Evolutionary conservation across 2,113 vertebrate species (phyloP).

Genomic region (Elanus axillaris): DNA sequence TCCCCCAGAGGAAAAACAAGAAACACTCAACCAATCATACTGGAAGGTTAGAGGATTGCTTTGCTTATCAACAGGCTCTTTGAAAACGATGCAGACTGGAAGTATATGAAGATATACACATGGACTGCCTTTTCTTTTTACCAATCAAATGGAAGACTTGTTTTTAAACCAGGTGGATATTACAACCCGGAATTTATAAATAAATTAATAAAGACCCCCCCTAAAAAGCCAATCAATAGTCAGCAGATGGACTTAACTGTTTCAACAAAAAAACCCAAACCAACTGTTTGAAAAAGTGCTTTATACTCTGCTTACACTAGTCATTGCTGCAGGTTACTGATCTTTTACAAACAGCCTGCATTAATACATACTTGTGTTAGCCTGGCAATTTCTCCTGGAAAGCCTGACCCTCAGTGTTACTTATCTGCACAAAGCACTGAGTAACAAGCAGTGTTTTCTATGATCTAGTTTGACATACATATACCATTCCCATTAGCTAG

Average conservation of each 20-base stretch:
- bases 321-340: conserved; percentile 32
- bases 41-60: not conserved
- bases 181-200: conserved; percentile 42
- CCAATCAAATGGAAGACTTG: not conserved
- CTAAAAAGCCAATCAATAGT: conserved; percentile 41
- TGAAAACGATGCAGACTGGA: not conserved
- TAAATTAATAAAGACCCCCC: conserved; percentile 22
- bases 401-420: not conserved
- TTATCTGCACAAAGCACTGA: not conserved
- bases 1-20: not conserved
- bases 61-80: not conserved
- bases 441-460: not conserved
- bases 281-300: conserved; percentile 29
- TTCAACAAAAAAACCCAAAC: conserved; percentile 16
- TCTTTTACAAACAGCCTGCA: conserved; percentile 43
- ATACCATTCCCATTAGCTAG: not conserved
- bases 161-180: conserved; percentile 48
- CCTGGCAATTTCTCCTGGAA: conserved; percentile 15
- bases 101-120: not conserved
- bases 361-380: conserved; percentile 31
- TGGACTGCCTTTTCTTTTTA: not conserved
- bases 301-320: conserved; percentile 18
- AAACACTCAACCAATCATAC: not conserved
- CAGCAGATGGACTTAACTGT: conserved; percentile 24
- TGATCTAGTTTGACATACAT: not conserved